Base-by-base conservation (phyloP, 2,113 vertebrate species). In the Burhinus oedicnemus region DNA sequence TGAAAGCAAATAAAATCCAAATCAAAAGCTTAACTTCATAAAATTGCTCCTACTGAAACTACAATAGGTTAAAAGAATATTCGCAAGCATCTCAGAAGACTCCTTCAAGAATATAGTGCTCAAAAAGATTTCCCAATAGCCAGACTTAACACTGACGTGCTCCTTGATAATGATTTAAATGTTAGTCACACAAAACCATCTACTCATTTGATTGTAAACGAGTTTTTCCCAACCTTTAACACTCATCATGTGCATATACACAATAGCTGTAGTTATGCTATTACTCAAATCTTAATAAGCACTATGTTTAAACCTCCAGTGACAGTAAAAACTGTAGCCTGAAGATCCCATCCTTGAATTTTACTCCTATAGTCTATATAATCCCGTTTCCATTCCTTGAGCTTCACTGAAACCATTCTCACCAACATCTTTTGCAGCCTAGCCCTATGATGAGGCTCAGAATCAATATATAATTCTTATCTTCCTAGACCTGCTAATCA, bases 271-370 rank as follows among this genome's bases (percentile, higher is more conserved):
- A 85, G 81, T 86, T 92, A 93, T 3, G 38, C 18, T 51, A 42
- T 88, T 96, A 91, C 74, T 96, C 78, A 95, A 91, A 95, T 95
- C 77, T 82, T 85, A 95, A 86, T 54, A 85, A 87, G 86, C 66
- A 77, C 66, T 61, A 47, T 19, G 38, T 62, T 85, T 70, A 86
- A 95, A 95, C 16, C 49, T 77, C 52, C 62, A 90, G 25, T 18
- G 45, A 77, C 42, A 80, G 66, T 58, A 80, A 77, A 87, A 97
- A 70, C 60, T 20, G 38, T 93, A 95, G 93, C 95, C 96, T 47
- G 77, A 82, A 97, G 95, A 95, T 87, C 34, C 34, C 69, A 74
- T 70, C 70, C 74, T 83, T 42, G 38, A 65, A 45, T 51, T 83
- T 61, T 47, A 36, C 21, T 68, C 61, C 80, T 72, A 7, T 4